Evolutionary conservation across 2,797 vertebrate genomes (phyloP).

Genomic region (Melanotaenia pygmaea): DNA sequence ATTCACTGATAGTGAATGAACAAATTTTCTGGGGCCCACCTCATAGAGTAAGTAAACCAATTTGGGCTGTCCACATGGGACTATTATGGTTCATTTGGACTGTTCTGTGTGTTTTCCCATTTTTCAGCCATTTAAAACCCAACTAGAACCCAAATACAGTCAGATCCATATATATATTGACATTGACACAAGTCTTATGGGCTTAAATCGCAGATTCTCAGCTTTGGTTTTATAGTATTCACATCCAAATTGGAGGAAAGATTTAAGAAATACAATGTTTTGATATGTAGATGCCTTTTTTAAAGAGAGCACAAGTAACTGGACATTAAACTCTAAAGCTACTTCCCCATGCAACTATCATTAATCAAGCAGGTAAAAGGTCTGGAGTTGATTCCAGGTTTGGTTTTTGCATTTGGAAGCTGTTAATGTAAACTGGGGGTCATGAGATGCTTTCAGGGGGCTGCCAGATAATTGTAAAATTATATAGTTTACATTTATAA

Average conservation of each 20-base stretch:
- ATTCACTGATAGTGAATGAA: too few species aligned
- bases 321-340: not conserved
- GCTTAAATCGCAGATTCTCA: not conserved
- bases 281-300: not conserved
- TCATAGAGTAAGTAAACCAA: too few species aligned
- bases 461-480: too few species aligned
- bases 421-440: too few species aligned
- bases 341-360: not conserved
- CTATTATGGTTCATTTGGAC: too few species aligned
- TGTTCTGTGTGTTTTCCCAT: too few species aligned
- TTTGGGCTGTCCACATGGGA: too few species aligned
- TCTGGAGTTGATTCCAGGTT: not conserved
- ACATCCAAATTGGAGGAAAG: not conserved
- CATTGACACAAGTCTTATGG: not conserved
- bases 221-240: not conserved
- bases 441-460: too few species aligned
- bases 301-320: not conserved
- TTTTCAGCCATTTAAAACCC: too few species aligned
- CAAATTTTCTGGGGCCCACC: too few species aligned
- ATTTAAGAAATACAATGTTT: not conserved
- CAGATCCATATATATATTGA: not conserved
- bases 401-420: not conserved
- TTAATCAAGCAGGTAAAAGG: not conserved
- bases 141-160: not conserved
- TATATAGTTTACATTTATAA: too few species aligned